A percentile compares a stretch with the other conserved stretches of the same genome.
Evolutionary conservation across 1,140 invertebrate species (phyloP).

Genomic region (Parapsyche elsis): DNA sequence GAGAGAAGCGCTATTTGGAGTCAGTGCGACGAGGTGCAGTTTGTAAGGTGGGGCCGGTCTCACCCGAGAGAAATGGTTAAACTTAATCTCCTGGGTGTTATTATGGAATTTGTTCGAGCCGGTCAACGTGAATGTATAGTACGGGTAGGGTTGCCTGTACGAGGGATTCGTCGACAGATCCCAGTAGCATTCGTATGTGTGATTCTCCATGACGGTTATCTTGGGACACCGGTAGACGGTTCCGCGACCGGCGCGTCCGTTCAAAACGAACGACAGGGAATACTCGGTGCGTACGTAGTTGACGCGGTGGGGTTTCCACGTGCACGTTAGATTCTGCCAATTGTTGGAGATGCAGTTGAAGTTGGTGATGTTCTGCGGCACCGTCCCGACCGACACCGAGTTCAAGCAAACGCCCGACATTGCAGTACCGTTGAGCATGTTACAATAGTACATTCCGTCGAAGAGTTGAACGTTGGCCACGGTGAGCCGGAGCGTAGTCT

Average conservation of each 20-base stretch:
- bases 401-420: slow-evolving; percentile 56
- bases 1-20: slow-evolving; percentile 69
- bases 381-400: slow-evolving; percentile 60
- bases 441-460: slow-evolving; percentile 48
- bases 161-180: slow-evolving; percentile 68
- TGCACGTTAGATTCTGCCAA: slow-evolving; percentile 74
- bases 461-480: slow-evolving; percentile 30
- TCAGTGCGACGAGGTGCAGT: slow-evolving; percentile 68
- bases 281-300: slow-evolving; percentile 70
- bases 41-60: slow-evolving; percentile 70
- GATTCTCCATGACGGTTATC: slow-evolving; percentile 47
- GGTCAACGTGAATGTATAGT: slow-evolving; percentile 69
- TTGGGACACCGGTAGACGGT: slow-evolving; percentile 34
- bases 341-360: slow-evolving; percentile 76
- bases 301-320: slow-evolving; percentile 69
- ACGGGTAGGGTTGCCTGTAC: slow-evolving; percentile 71
- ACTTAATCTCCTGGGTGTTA: slow-evolving; percentile 62
- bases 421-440: background rate
- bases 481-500: slow-evolving; percentile 36
- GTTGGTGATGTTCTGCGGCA: slow-evolving; percentile 69
- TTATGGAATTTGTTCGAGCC: slow-evolving; percentile 70
- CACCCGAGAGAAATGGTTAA: slow-evolving; percentile 74
- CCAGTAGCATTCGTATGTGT: slow-evolving; percentile 67
- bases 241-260: slow-evolving; percentile 48
- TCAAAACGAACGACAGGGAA: slow-evolving; percentile 58